These are phyloP conservation scores for Troilus luridus DNA, from an alignment of 2,888 invertebrate species.

Conservation along the genomic window DNA sequence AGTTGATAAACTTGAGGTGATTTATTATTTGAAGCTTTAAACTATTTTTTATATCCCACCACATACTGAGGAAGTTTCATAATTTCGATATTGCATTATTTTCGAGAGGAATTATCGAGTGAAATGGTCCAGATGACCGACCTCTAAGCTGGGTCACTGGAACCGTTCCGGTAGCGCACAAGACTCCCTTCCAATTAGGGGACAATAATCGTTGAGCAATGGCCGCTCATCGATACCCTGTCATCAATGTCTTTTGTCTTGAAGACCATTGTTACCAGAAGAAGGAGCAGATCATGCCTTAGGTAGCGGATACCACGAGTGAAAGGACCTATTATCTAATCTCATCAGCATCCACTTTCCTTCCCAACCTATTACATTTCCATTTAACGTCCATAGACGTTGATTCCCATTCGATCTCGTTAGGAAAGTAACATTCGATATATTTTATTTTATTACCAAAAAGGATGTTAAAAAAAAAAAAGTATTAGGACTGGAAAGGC, in stretches of 20 bases:
- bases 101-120: neutral
- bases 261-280: neutral
- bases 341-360: constrained; percentile 18
- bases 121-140: neutral
- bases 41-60: no score
- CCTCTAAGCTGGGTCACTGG: neutral
- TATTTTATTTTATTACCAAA: neutral
- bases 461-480: no score
- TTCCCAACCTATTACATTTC: neutral
- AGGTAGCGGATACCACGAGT: neutral
- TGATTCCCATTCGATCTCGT: neutral
- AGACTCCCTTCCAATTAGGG: neutral
- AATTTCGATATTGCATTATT: no score
- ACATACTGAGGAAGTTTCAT: neutral
- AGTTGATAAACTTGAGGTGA: no score
- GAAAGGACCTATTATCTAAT: constrained; percentile 43
- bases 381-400: neutral
- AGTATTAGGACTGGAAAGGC: no score
- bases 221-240: neutral
- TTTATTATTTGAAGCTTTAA: no score
- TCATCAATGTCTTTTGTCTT: constrained; percentile 2
- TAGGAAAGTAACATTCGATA: neutral
- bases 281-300: neutral
- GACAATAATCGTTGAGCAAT: neutral
- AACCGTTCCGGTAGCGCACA: neutral